A percentile compares a stretch with the other conserved stretches of the same genome.
Conservation (phyloP, 2,888 invertebrate species). For the Calliopum simillimum region DNA sequence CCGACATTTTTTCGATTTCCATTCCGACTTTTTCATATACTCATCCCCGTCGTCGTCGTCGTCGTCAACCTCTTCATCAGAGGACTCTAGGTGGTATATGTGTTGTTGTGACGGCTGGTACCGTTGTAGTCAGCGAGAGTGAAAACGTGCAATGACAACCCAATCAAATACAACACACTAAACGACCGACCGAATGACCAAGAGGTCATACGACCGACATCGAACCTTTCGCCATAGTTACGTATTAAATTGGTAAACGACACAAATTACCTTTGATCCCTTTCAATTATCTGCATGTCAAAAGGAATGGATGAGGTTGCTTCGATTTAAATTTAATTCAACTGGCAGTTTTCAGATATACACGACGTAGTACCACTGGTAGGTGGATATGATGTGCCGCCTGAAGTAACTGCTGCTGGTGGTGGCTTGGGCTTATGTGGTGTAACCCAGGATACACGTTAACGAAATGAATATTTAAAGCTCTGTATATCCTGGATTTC, state of each 20-base stretch:
- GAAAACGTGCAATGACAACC: not conserved
- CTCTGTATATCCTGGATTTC: too few species aligned
- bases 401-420: not conserved
- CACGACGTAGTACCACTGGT: not conserved
- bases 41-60: too few species aligned
- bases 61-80: not conserved
- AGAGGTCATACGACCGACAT: not conserved
- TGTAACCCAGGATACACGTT: not conserved
- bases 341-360: slow-evolving; percentile 49
- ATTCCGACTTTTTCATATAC: not conserved
- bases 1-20: not conserved
- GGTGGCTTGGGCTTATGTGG: not conserved
- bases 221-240: slow-evolving; percentile 17
- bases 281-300: slow-evolving; percentile 51
- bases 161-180: not conserved
- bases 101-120: not conserved
- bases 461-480: too few species aligned
- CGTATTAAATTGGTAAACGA: slow-evolving; percentile 35
- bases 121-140: not conserved
- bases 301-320: slow-evolving; percentile 50
- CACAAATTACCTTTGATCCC: slow-evolving; percentile 47
- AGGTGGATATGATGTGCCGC: not conserved
- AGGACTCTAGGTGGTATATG: not conserved
- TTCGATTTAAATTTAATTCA: slow-evolving; percentile 60
- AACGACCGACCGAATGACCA: slow-evolving; percentile 23